phyloP scores from a whole-genome alignment of 2,888 invertebrate genomes.

The Melanostoma scalare region DNA sequence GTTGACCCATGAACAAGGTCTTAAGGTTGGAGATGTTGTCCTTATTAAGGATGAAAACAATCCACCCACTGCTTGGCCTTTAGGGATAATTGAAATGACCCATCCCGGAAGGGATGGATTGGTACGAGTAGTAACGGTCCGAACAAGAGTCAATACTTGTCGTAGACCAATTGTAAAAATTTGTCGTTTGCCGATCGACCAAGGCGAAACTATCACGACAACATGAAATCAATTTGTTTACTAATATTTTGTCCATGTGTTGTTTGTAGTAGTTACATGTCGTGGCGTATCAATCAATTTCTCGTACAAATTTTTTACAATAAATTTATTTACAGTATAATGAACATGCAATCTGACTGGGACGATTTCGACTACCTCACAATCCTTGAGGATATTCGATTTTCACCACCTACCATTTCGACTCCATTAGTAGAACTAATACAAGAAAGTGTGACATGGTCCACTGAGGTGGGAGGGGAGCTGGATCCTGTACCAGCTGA shows the following conservation, averaged over 20 bases:
- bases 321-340: not conserved
- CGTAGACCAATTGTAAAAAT: not conserved
- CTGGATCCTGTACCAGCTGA: not conserved
- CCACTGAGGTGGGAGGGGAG: not conserved
- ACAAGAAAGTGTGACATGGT: not conserved
- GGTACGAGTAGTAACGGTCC: not conserved
- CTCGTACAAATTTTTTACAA: not conserved
- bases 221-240: slow-evolving; percentile 1
- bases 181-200: not conserved
- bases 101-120: slow-evolving; percentile 1
- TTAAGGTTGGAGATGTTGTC: slow-evolving; percentile 9
- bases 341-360: not conserved
- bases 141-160: not conserved
- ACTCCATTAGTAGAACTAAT: not conserved
- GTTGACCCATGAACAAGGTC: not conserved
- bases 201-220: not conserved
- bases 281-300: not conserved
- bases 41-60: slow-evolving; percentile 11
- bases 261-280: not conserved
- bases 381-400: not conserved
- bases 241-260: slow-evolving; percentile 6
- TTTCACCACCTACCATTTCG: not conserved
- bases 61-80: slow-evolving; percentile 8
- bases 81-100: not conserved
- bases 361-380: not conserved